Evolutionary conservation across 2,888 invertebrate genomes (phyloP).

Genomic region (Tetramorium bicarinatum): DNA sequence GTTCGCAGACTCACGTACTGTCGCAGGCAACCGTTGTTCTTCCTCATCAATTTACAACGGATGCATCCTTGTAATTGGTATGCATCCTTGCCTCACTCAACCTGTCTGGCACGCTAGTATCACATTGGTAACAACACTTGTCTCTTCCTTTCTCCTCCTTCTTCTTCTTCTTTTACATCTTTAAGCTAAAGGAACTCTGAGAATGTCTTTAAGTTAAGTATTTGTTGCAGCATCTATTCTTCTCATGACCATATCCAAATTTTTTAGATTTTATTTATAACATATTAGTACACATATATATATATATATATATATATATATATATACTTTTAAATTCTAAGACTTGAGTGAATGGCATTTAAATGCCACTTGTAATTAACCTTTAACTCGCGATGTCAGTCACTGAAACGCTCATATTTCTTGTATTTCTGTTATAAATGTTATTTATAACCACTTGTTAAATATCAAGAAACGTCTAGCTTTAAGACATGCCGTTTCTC

Average conservation of each 20-base stretch:
- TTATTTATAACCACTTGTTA: slow-evolving; percentile 18
- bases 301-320: neutral
- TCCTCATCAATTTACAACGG: slow-evolving; percentile 70
- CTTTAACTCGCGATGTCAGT: slow-evolving; percentile 43
- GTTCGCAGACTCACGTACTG: slow-evolving; percentile 63
- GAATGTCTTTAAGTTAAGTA: neutral
- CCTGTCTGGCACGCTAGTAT: slow-evolving; percentile 61
- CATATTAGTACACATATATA: neutral
- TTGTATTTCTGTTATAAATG: neutral
- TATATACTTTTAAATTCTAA: neutral
- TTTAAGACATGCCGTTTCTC: neutral
- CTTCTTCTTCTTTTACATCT: slow-evolving; percentile 18
- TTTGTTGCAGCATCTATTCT: neutral
- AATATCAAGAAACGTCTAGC: neutral
- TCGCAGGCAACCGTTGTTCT: slow-evolving; percentile 65
- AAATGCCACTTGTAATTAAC: slow-evolving; percentile 40
- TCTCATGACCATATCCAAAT: neutral
- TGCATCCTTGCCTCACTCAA: slow-evolving; percentile 68
- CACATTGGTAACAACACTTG: slow-evolving; percentile 63
- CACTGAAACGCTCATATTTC: slow-evolving; percentile 23
- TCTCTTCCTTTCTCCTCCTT: slow-evolving; percentile 30
- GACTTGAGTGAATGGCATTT: slow-evolving; percentile 21
- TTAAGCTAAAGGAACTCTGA: slow-evolving; percentile 9
- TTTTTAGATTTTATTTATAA: slow-evolving; percentile 7
- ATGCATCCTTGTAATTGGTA: slow-evolving; percentile 72